These are phyloP conservation scores for Equus quagga DNA, from an alignment of 2,113 vertebrate genomes.

Conservation along the genomic window DNA sequence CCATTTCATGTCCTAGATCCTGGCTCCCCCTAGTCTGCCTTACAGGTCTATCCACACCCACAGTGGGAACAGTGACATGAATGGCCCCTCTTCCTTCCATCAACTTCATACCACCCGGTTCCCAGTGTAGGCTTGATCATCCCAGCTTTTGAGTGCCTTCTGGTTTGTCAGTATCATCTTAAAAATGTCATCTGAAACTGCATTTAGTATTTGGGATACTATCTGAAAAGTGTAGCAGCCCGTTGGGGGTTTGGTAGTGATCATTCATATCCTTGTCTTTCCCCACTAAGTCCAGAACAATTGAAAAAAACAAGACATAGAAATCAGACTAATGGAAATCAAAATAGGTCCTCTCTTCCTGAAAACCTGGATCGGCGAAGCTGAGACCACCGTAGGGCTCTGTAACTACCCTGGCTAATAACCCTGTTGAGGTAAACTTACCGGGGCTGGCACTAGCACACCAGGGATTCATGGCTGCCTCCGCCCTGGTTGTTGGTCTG, in stretches of 20 bases:
- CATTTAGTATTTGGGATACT: neutral
- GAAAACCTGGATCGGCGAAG: neutral
- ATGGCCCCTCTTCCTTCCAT: neutral
- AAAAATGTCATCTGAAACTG: neutral
- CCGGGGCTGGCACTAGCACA: neutral
- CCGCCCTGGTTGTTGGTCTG: neutral
- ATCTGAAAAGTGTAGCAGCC: neutral
- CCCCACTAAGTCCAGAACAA: neutral
- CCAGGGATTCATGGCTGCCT: neutral
- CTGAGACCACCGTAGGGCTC: fast-evolving
- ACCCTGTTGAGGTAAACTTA: neutral
- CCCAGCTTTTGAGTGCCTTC: neutral
- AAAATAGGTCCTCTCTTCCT: neutral
- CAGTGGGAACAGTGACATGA: neutral
- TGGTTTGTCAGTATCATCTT: neutral
- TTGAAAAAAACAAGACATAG: neutral
- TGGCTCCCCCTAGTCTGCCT: neutral
- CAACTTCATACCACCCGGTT: neutral
- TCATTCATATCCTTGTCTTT: neutral
- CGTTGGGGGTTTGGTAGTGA: neutral
- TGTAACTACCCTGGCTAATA: neutral
- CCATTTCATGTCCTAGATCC: neutral
- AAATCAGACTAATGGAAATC: neutral
- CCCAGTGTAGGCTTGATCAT: neutral
- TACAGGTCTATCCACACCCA: neutral